phyloP scores from a whole-genome alignment of 2,113 vertebrate genomes.

The Sphaerodactylus townsendi region DNA sequence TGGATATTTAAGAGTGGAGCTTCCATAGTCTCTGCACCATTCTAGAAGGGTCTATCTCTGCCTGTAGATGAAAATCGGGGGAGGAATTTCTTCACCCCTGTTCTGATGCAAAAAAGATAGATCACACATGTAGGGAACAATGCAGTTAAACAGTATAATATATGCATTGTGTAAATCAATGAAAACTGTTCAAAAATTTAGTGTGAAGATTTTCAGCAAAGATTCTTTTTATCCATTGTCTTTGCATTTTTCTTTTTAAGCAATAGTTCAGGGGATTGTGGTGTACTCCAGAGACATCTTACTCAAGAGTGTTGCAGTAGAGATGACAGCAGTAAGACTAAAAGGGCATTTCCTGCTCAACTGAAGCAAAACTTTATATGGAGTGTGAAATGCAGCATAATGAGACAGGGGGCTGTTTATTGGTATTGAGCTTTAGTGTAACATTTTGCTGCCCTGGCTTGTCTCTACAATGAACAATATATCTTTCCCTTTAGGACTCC shows the following conservation, averaged over 20 bases:
- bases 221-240: not conserved
- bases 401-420: not conserved
- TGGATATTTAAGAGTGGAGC: too few relatives aligned
- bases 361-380: slow-evolving; percentile 10
- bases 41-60: too few relatives aligned
- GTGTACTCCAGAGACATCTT: not conserved
- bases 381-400: slow-evolving; percentile 4
- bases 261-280: not conserved
- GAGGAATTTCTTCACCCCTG: too few relatives aligned
- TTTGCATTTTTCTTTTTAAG: not conserved
- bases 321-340: slow-evolving; percentile 6
- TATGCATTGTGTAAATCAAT: not conserved
- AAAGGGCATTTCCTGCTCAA: not conserved
- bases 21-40: too few relatives aligned
- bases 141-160: too few relatives aligned
- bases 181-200: not conserved
- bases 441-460: not conserved
- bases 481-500: not conserved
- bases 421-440: not conserved
- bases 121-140: too few relatives aligned
- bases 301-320: not conserved
- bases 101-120: too few relatives aligned
- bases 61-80: too few relatives aligned
- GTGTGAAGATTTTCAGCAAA: not conserved
- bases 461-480: not conserved